A percentile compares a stretch with the other conserved stretches of the same genome.
Evolutionary conservation across 2,113 vertebrate genomes (phyloP).

Genomic region (Mus musculus): GRCm39 chr1:152620001-152620500

Average conservation of each 20-base stretch:
- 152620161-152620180: not conserved
- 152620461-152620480: not conserved
- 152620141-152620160: slow-evolving; percentile 6
- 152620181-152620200: not conserved
- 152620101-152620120: not conserved
- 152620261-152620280: slow-evolving; percentile 30
- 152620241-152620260: slow-evolving; percentile 1
- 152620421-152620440: not conserved
- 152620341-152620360: not conserved
- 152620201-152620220: slow-evolving; percentile 38
- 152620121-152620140: not conserved
- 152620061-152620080: not conserved
- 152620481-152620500: not conserved
- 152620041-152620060: not conserved
- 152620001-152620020: not conserved
- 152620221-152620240: slow-evolving; percentile 49
- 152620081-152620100: not conserved
- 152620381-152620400: not conserved
- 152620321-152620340: not conserved
- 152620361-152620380: not conserved
- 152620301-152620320: not conserved
- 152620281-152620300: not conserved
- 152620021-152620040: not conserved
- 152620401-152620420: not conserved
- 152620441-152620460: not conserved